phyloP scores from a whole-genome alignment of 2,797 vertebrate genomes.

The Coregonus sp. region DNA sequence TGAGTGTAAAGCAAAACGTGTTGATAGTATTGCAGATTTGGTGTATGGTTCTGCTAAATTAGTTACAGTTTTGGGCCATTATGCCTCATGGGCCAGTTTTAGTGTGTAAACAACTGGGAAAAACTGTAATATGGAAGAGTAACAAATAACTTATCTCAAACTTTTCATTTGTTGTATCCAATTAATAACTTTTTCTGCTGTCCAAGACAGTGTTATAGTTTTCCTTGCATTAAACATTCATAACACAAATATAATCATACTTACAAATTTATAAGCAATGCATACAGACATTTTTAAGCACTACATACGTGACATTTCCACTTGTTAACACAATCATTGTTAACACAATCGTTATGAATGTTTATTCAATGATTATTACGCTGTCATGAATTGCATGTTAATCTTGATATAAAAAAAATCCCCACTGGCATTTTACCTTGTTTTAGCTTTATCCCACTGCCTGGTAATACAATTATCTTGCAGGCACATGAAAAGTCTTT shows the following conservation, averaged over 20 bases:
- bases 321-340: background rate
- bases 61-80: too few relatives aligned
- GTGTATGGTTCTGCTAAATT: too few relatives aligned
- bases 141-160: background rate
- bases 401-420: conserved; percentile 27
- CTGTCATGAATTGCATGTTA: conserved; percentile 35
- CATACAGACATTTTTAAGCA: background rate
- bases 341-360: background rate
- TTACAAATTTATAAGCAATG: background rate
- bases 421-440: conserved; percentile 57
- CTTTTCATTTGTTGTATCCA: background rate
- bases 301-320: background rate
- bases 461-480: conserved; percentile 68
- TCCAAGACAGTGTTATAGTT: background rate
- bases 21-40: too few relatives aligned
- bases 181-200: background rate
- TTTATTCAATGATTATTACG: conserved; percentile 45
- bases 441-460: conserved; percentile 54
- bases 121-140: background rate
- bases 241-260: too few relatives aligned
- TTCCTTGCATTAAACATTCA: background rate
- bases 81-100: too few relatives aligned
- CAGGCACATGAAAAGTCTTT: conserved; percentile 49
- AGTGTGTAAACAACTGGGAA: too few relatives aligned
- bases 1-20: too few relatives aligned